These are phyloP conservation scores for Macrotis lagotis DNA, from an alignment of 2,113 vertebrate species.

Conservation along the genomic window DNA sequence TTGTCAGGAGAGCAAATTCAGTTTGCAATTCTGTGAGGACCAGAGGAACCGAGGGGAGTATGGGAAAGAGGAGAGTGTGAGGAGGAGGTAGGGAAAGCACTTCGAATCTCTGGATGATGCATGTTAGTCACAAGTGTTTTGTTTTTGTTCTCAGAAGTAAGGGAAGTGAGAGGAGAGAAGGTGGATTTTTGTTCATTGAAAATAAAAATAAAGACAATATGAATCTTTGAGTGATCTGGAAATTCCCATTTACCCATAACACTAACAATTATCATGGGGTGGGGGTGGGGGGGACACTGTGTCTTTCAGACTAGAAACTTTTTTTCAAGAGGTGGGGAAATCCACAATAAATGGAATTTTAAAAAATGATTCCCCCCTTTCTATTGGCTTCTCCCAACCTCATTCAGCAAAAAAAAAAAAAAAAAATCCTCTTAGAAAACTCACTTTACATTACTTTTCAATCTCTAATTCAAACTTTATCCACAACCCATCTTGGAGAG, in stretches of 20 bases:
- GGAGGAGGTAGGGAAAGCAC: not conserved
- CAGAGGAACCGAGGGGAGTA: slow-evolving; percentile 31
- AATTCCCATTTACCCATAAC: slow-evolving; percentile 60
- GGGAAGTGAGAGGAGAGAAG: not conserved
- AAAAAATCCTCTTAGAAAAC: slow-evolving; percentile 30
- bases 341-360: slow-evolving; percentile 65
- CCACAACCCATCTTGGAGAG: not conserved
- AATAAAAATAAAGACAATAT: not conserved
- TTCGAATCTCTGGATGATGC: not conserved
- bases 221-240: slow-evolving; percentile 40
- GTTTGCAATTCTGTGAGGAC: slow-evolving; percentile 61
- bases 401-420: slow-evolving; percentile 3
- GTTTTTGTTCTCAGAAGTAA: not conserved
- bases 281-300: slow-evolving; percentile 54
- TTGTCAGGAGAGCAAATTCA: slow-evolving; percentile 75
- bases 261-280: slow-evolving; percentile 55
- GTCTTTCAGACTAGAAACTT: slow-evolving; percentile 74
- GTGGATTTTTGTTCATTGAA: not conserved
- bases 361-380: slow-evolving; percentile 66
- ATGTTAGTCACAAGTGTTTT: not conserved
- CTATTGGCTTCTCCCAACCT: slow-evolving; percentile 47
- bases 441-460: slow-evolving; percentile 44
- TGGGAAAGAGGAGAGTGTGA: not conserved
- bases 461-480: slow-evolving; percentile 46
- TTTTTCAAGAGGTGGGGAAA: slow-evolving; percentile 75